Evolutionary conservation across 2,888 invertebrate genomes (phyloP), one percentile per base, ranked within the genome.

Genomic region (Scaeva pyrastri): DNA sequence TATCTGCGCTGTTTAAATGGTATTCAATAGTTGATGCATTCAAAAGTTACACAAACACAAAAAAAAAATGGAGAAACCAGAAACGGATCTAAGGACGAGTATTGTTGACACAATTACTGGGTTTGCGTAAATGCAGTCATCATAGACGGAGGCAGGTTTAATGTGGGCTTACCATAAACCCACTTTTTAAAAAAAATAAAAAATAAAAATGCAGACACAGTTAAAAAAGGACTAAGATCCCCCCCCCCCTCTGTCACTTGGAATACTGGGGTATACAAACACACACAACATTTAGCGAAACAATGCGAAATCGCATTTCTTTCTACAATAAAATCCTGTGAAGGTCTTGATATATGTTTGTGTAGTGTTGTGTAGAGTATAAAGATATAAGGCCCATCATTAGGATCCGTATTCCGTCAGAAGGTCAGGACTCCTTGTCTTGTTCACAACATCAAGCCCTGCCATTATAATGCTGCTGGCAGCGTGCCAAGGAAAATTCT

Each of bases 61-160:
- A 26, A 23, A 10, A 14, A 16, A 19, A 41, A 43, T n/a, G 68
- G 16, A 43, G 6, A 21, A 14, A n/a, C 31, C 23, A 19, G 68
- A 31, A 52, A 48, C 66, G 68, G n/a, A 16, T 68, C 14, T 72
- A 81, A 70, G 81, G 62, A 70, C n/a, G n/a, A n/a, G n/a, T n/a
- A n/a, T 68, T 68, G 68, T 81, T 81, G 72, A 85, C 76, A 81
- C 76, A 85, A 85, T 77, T 77, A 81, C 56, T 31, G 50, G 31
- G 7, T 76, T 76, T 74, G 14, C 43, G 58, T 12, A 19, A 52
- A 52, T 52, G 23, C 21, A 41, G 19, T 31, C 21, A 41, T 19
- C 14, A 1, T 39, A 45, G 31, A 12, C 31, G 66, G 31, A 12
- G 21, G 66, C 4, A 50, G 10, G 26, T 2, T 52, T 7, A n/a